Evolutionary conservation across 2,888 invertebrate genomes (phyloP), one percentile per base, ranked within the genome.

Genomic region (Apamea anceps): DNA sequence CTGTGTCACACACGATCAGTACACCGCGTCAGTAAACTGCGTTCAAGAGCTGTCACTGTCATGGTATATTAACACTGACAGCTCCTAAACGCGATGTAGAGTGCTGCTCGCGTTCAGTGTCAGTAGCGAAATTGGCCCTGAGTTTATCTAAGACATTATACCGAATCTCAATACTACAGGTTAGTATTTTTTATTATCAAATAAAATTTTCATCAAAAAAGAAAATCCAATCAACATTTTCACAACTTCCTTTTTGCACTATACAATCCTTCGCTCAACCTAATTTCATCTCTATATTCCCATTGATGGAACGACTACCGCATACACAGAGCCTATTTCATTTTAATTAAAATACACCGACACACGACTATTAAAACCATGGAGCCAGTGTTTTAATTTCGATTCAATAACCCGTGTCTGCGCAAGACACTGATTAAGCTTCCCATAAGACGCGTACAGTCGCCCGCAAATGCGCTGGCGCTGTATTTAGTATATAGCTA

Each of bases 381-480:
- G 72, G 88, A 91, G 91, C 90, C 88, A 87, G 91, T 90, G 94
- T 94, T 96, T 96, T 96, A 96, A 96, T 96, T 95, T 93, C 93
- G 90, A 93, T 95, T 95, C 95, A 96, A 96, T 96, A 96, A 95
- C 92, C 94, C 96, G 90, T 96, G 95, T 95, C 96, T 94, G 92
- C 42, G 93, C 89, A 80, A 92, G 96, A 95, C 95, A 94, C 94
- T 95, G 95, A 96, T 95, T 95, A 96, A 96, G 92, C 92, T 94
- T 87, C 92, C 86, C 91, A 94, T 94, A 95, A 94, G 92, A 94
- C 93, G 92, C 88, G 92, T 91, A 93, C 92, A 93, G 91, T 91
- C 89, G 89, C 88, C 86, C 86, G 88, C 90, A 90, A 81, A 90
- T 91, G 91, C 89, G 90, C 88, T 81, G 79, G 82, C 85, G 87